Evolutionary conservation across 2,113 vertebrate species (phyloP).

Genomic region (Tyto alba): DNA sequence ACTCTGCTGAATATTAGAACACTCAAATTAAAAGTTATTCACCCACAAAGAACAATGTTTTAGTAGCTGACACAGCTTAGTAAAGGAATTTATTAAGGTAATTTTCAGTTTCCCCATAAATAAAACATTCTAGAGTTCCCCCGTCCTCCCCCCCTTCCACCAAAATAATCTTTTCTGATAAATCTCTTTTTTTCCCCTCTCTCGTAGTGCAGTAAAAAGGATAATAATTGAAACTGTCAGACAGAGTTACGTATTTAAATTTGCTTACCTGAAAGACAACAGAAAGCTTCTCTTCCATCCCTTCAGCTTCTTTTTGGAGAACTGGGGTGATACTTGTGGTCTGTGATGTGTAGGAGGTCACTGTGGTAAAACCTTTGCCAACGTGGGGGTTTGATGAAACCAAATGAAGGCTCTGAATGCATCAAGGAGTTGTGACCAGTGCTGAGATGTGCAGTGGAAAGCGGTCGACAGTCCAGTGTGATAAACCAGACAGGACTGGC

Average conservation of each 20-base stretch:
- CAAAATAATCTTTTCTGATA: constrained; percentile 9
- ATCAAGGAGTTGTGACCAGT: neutral
- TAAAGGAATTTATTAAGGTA: constrained; percentile 66
- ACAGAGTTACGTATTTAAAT: neutral
- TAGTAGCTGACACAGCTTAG: constrained; percentile 63
- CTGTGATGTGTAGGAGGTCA: neutral
- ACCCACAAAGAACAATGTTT: constrained; percentile 70
- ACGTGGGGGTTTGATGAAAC: neutral
- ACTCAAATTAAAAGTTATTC: constrained; percentile 71
- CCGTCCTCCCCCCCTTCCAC: neutral
- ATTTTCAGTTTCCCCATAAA: constrained; percentile 64
- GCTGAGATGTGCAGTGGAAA: fast-evolving
- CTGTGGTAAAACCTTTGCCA: neutral
- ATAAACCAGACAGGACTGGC: neutral
- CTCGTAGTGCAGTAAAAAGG: neutral
- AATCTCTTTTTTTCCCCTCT: neutral
- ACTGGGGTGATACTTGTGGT: neutral
- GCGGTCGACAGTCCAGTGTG: fast-evolving
- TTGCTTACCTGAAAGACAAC: neutral
- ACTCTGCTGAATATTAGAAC: constrained; percentile 62
- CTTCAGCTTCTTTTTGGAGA: neutral
- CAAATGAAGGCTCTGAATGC: fast-evolving
- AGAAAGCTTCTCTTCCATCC: neutral
- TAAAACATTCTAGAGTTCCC: constrained; percentile 48
- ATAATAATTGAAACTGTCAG: constrained; percentile 2